A percentile compares a stretch with the other conserved stretches of the same genome.
These are phyloP conservation scores for Macaria liturata DNA, from an alignment of 2,888 invertebrate species.

Conservation along the genomic window DNA sequence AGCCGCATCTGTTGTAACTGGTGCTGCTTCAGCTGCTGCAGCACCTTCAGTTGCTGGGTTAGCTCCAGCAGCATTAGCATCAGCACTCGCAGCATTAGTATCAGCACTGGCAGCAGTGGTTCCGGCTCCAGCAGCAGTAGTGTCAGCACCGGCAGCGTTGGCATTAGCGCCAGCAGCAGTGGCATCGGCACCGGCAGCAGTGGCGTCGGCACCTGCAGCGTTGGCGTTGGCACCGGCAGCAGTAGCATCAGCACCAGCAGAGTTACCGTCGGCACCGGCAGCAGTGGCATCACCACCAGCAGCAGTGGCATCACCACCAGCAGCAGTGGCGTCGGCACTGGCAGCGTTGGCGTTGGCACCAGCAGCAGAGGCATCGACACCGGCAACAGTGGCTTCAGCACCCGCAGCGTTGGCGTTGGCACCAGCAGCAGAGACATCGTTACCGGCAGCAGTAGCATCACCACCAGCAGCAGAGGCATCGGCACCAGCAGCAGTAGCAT, in stretches of 20 bases:
- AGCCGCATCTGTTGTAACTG: not conserved
- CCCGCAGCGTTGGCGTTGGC: constrained; percentile 4
- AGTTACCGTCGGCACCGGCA: not conserved
- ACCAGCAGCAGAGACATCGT: constrained; percentile 3
- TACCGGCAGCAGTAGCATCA: not conserved
- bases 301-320: not conserved
- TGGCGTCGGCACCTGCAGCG: not conserved
- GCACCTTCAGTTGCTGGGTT: not conserved
- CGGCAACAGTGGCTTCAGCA: not conserved
- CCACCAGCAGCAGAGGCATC: constrained; percentile 1
- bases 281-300: not conserved
- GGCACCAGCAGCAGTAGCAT: constrained; percentile 1
- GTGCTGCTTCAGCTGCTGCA: constrained; percentile 4
- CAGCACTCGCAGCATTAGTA: not conserved
- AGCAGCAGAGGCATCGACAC: not conserved
- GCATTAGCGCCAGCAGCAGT: constrained; percentile 1
- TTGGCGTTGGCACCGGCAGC: constrained; percentile 1
- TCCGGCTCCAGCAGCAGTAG: not conserved
- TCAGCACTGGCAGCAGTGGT: not conserved
- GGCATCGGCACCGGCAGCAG: constrained; percentile 1
- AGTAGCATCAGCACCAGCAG: constrained; percentile 8
- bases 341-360: not conserved
- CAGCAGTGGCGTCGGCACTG: not conserved
- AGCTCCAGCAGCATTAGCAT: not conserved
- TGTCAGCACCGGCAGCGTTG: not conserved